A percentile compares a stretch with the other conserved stretches of the same genome.
Conservation (phyloP, 2,888 invertebrate genomes). For the Rotaria magnacalcarata region DNA sequence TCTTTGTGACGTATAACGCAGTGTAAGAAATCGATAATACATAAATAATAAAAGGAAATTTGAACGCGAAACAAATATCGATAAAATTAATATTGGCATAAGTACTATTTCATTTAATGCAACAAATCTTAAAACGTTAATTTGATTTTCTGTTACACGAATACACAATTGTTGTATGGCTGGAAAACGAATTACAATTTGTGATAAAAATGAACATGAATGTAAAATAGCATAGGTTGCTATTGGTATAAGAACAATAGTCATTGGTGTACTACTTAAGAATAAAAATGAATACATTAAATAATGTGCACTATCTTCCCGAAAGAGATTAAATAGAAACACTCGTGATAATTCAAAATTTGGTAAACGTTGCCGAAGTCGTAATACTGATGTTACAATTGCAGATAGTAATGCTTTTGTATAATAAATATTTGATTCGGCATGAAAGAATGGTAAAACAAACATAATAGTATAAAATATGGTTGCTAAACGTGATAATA, state of each 20-base stretch:
- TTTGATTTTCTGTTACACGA: constrained; percentile 61
- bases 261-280: constrained; percentile 78
- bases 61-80: constrained; percentile 70
- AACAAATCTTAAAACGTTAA: constrained; percentile 80
- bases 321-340: constrained; percentile 71
- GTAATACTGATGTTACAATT: constrained; percentile 86
- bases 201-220: constrained; percentile 48
- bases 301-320: constrained; percentile 86
- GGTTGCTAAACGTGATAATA: constrained; percentile 34
- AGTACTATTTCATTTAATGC: constrained; percentile 82
- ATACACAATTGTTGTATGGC: neutral
- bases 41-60: constrained; percentile 25
- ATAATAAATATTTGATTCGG: constrained; percentile 64
- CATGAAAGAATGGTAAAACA: neutral
- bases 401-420: constrained; percentile 84
- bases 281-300: constrained; percentile 90
- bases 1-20: constrained; percentile 84
- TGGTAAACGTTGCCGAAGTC: constrained; percentile 88
- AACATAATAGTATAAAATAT: neutral
- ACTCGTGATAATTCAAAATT: constrained; percentile 73
- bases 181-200: neutral
- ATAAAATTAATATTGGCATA: constrained; percentile 63
- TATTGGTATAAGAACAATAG: constrained; percentile 83
- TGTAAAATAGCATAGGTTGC: constrained; percentile 88
- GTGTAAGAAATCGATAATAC: constrained; percentile 89